phyloP scores from a whole-genome alignment of 2,113 vertebrate species.

The Anser brachyrhynchus region DNA sequence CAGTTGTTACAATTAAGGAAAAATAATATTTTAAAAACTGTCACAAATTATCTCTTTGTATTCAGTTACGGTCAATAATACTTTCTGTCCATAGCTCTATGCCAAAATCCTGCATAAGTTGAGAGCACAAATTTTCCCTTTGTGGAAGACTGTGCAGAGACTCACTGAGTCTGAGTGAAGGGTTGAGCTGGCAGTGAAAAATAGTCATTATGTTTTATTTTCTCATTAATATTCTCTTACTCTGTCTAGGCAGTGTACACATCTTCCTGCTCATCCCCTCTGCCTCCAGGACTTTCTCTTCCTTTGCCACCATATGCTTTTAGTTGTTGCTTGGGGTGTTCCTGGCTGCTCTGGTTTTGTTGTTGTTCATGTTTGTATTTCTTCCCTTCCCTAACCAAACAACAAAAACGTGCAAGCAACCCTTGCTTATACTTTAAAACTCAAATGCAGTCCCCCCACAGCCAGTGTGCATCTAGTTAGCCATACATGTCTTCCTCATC shows the following conservation, averaged over 20 bases:
- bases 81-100: background rate
- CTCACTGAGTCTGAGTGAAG: background rate
- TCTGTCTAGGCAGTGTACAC: background rate
- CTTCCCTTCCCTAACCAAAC: background rate
- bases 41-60: background rate
- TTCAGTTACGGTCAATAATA: background rate
- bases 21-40: background rate
- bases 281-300: background rate
- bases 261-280: background rate
- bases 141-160: background rate
- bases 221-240: background rate
- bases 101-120: background rate
- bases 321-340: background rate
- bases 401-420: background rate
- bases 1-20: background rate
- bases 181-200: background rate
- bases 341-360: background rate
- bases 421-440: background rate
- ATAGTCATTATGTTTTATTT: background rate
- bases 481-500: background rate
- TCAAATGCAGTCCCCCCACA: background rate
- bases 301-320: background rate
- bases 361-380: background rate
- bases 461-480: constrained; percentile 11
- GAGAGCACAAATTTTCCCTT: background rate